Evolutionary conservation across 2,888 invertebrate genomes (phyloP).

Genomic region (Phragmatobia fuliginosa): DNA sequence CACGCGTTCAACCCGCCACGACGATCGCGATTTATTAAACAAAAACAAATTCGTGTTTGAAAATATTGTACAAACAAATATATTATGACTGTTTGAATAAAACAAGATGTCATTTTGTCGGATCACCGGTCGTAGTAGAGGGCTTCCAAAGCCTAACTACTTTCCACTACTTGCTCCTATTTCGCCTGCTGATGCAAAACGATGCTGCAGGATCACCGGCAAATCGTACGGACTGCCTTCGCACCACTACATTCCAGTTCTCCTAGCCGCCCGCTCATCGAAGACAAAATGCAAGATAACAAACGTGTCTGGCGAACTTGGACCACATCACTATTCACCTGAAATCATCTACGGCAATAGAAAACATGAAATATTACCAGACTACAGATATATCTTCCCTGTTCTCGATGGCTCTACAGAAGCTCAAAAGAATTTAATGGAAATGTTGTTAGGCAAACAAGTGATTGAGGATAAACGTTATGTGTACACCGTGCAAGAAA

Average conservation of each 20-base stretch:
- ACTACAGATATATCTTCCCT: constrained; percentile 92
- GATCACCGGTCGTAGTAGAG: constrained; percentile 92
- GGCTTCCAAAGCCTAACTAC: constrained; percentile 93
- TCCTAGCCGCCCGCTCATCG: constrained; percentile 84
- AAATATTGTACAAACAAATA: constrained; percentile 73
- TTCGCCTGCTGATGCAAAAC: constrained; percentile 93
- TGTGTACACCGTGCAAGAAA: constrained; percentile 92
- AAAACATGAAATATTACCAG: constrained; percentile 89
- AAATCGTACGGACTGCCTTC: constrained; percentile 91
- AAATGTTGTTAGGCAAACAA: constrained; percentile 87
- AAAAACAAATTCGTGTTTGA: constrained; percentile 47
- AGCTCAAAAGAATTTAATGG: constrained; percentile 88
- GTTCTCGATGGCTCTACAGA: constrained; percentile 90
- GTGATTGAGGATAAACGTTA: constrained; percentile 87
- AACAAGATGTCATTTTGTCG: constrained; percentile 90
- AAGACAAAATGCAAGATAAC: constrained; percentile 88
- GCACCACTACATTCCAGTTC: constrained; percentile 93
- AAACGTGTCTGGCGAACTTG: constrained; percentile 87
- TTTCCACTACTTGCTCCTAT: constrained; percentile 93
- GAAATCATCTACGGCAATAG: constrained; percentile 88
- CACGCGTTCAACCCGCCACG: constrained; percentile 59
- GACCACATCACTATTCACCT: constrained; percentile 87
- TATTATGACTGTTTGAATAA: constrained; percentile 73
- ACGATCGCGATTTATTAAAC: constrained; percentile 60
- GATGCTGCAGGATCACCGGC: constrained; percentile 92